These are phyloP conservation scores for Dolichopus griseipennis DNA, from an alignment of 2,888 invertebrate species.

Conservation along the genomic window DNA sequence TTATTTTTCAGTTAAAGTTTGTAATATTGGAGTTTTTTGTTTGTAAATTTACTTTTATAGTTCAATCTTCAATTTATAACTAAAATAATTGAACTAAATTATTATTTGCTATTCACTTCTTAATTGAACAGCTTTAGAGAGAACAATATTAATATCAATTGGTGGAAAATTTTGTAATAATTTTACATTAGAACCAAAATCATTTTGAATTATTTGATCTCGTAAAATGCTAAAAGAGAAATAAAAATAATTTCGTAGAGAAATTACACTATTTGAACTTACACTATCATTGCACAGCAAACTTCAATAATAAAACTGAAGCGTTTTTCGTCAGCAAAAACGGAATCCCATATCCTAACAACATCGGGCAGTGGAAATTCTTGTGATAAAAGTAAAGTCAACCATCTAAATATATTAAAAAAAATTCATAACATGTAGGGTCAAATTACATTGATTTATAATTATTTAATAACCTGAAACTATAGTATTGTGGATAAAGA, in stretches of 20 bases:
- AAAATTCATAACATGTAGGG: constrained; percentile 14
- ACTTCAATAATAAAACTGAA: constrained; percentile 87
- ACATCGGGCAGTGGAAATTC: constrained; percentile 97
- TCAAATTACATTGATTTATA: background rate
- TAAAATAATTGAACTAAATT: too few relatives aligned
- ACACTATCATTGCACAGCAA: constrained; percentile 97
- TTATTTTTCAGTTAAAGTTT: background rate
- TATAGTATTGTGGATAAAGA: constrained; percentile 90
- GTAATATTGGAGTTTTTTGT: background rate
- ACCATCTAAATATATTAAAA: constrained; percentile 58
- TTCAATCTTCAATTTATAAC: too few relatives aligned
- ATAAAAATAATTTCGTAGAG: background rate
- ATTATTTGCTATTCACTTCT: constrained; percentile 23
- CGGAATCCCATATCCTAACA: constrained; percentile 92
- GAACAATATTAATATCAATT: constrained; percentile 75
- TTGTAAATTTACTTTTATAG: background rate
- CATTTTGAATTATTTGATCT: constrained; percentile 72
- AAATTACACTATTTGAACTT: constrained; percentile 45
- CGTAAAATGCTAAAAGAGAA: constrained; percentile 60
- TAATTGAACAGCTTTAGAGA: constrained; percentile 60
- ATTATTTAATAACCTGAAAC: constrained; percentile 60
- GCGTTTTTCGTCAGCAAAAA: constrained; percentile 82
- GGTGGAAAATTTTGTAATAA: constrained; percentile 87
- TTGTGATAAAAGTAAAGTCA: constrained; percentile 89
- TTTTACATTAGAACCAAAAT: constrained; percentile 91